phyloP scores from a whole-genome alignment of 35 echinoderm and acorn worm genomes.

The Ophiothrix spiculata region DNA sequence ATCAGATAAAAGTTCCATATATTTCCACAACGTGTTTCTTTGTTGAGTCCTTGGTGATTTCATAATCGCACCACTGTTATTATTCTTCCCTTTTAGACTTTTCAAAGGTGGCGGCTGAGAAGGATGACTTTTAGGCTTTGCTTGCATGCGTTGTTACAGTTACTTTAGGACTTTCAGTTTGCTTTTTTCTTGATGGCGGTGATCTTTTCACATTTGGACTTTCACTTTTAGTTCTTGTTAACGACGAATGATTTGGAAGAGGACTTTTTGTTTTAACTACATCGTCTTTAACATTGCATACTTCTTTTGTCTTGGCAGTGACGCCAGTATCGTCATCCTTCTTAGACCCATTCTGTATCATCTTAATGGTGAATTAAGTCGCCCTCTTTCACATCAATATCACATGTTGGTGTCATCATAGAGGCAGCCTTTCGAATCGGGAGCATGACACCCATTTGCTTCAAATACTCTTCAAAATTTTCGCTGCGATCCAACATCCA shows the following conservation, averaged over 20 bases:
- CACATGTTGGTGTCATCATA: conserved; percentile 79
- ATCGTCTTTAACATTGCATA: background rate
- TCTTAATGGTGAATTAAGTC: conserved; percentile 88
- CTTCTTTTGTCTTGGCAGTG: background rate
- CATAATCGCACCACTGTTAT: background rate
- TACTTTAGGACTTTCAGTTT: background rate
- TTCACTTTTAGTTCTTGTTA: background rate
- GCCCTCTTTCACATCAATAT: conserved; percentile 50
- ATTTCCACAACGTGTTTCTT: conserved; percentile 41
- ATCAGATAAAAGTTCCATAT: conserved; percentile 54
- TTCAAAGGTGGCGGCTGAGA: background rate
- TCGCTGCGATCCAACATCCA: conserved; percentile 86
- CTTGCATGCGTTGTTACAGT: background rate
- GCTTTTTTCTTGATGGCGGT: background rate
- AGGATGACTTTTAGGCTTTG: background rate
- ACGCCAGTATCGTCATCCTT: background rate
- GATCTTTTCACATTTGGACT: background rate
- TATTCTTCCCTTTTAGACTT: background rate
- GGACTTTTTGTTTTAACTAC: background rate
- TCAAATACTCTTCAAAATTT: conserved; percentile 94
- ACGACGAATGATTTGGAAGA: background rate
- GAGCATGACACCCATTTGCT: conserved; percentile 73
- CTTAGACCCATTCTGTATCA: conserved; percentile 38
- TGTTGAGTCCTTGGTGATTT: conserved; percentile 14
- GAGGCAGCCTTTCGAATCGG: conserved; percentile 73